Conservation (phyloP, 2,797 vertebrate genomes). For the Amniataba percoides region DNA sequence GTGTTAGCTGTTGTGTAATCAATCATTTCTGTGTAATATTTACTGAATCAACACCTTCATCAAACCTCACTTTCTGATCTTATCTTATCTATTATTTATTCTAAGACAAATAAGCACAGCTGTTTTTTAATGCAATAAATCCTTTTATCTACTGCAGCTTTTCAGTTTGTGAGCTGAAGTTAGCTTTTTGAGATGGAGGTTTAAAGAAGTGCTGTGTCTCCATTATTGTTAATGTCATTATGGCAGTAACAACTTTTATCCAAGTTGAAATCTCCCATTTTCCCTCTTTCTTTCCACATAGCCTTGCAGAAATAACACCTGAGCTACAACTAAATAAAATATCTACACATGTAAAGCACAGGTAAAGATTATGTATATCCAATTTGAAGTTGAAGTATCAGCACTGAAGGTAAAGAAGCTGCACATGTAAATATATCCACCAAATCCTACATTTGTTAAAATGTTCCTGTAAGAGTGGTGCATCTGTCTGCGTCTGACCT, state of each 20-base stretch:
- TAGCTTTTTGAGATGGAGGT: not conserved
- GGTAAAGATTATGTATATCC: not conserved
- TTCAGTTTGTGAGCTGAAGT: not conserved
- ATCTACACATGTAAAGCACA: not conserved
- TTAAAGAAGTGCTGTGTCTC: not conserved
- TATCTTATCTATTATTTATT: too few species aligned
- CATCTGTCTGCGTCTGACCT: conserved; percentile 63
- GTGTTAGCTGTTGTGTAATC: too few species aligned
- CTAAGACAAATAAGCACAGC: too few species aligned
- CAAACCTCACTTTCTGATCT: not conserved
- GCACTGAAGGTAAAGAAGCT: not conserved
- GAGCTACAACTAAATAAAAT: not conserved
- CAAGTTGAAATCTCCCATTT: too few species aligned
- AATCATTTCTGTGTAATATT: not conserved
- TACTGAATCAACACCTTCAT: not conserved
- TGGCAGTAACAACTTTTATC: not conserved
- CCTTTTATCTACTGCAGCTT: not conserved
- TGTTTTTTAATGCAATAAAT: not conserved
- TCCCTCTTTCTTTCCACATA: not conserved
- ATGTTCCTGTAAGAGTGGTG: not conserved
- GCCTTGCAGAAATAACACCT: not conserved
- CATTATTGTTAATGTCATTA: not conserved
- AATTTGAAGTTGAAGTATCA: not conserved
- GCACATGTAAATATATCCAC: not conserved
- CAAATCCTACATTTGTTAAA: not conserved